phyloP scores from a whole-genome alignment of 2,888 invertebrate genomes.

The Eupeodes luniger region DNA sequence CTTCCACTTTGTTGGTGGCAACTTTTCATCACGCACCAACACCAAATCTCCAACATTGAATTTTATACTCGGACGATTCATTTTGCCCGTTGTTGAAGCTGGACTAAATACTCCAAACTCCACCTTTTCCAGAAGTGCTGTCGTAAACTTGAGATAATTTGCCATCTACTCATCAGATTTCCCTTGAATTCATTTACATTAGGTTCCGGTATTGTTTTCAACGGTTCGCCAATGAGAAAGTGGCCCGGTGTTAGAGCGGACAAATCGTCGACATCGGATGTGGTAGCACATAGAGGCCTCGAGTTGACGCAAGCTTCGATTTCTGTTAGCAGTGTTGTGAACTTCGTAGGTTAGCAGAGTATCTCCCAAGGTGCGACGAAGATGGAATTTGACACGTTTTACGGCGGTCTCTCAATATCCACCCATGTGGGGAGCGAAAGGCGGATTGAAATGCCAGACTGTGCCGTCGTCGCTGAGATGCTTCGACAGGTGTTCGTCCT shows the following conservation, averaged over 20 bases:
- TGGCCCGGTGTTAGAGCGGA: too few species aligned
- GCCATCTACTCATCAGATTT: too few species aligned
- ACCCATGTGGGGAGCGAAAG: constrained; percentile 43
- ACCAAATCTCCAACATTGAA: constrained; percentile 28
- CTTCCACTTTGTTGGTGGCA: constrained; percentile 17
- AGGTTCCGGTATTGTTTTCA: too few species aligned
- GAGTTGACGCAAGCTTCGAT: constrained; percentile 49
- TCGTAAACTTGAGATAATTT: constrained; percentile 12
- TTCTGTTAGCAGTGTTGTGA: constrained; percentile 17
- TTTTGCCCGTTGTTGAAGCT: constrained; percentile 37
- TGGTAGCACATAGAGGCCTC: constrained; percentile 20
- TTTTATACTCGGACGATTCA: constrained; percentile 1
- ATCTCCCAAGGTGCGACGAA: constrained; percentile 14
- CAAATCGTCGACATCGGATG: constrained; percentile 19
- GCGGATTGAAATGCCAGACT: constrained; percentile 49
- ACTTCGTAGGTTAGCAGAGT: constrained; percentile 14
- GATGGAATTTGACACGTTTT: constrained; percentile 40
- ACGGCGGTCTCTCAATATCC: constrained; percentile 42
- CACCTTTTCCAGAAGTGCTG: constrained; percentile 50
- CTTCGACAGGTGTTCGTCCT: constrained; percentile 3
- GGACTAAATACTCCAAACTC: constrained; percentile 37
- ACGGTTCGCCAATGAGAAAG: too few species aligned
- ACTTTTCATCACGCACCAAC: neutral
- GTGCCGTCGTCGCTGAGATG: constrained; percentile 23
- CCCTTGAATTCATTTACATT: too few species aligned